Percentiles rank a stretch among this genome's conserved stretches.
These are phyloP conservation scores for Scleropages formosus DNA, from an alignment of 2,797 vertebrate species.

Conservation along the genomic window DNA sequence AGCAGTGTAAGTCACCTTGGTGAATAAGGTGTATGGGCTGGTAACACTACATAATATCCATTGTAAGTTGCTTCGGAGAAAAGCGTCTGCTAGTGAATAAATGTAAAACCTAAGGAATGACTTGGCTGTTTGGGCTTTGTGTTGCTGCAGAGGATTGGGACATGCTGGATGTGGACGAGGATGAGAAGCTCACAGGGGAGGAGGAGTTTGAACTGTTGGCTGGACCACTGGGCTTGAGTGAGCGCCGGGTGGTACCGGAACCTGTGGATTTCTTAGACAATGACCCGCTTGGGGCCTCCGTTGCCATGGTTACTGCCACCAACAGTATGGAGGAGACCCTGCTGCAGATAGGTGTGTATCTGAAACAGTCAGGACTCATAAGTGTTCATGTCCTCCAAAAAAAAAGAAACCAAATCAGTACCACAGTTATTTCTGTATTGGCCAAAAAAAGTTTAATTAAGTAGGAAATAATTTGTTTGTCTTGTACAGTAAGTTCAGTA, in stretches of 20 bases:
- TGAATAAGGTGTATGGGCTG: too few species aligned
- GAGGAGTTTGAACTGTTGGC: conserved; percentile 94
- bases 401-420: too few species aligned
- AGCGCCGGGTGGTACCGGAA: conserved; percentile 85
- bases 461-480: too few species aligned
- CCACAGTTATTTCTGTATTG: too few species aligned
- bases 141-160: conserved; percentile 92
- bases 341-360: conserved; percentile 87
- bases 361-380: background rate
- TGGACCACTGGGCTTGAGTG: conserved; percentile 86
- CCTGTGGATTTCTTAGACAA: conserved; percentile 95
- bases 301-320: conserved; percentile 96
- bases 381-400: too few species aligned
- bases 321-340: conserved; percentile 98
- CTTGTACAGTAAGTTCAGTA: background rate
- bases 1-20: too few species aligned
- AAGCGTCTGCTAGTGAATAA: too few species aligned
- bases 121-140: background rate
- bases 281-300: conserved; percentile 89
- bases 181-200: conserved; percentile 91
- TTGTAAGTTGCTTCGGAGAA: too few species aligned
- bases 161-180: conserved; percentile 96
- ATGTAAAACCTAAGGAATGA: too few species aligned
- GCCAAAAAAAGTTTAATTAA: too few species aligned
- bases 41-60: too few species aligned